A percentile compares a stretch with the other conserved stretches of the same genome.
phyloP scores from a whole-genome alignment of 1,140 invertebrate species.

The Idris sp. region DNA sequence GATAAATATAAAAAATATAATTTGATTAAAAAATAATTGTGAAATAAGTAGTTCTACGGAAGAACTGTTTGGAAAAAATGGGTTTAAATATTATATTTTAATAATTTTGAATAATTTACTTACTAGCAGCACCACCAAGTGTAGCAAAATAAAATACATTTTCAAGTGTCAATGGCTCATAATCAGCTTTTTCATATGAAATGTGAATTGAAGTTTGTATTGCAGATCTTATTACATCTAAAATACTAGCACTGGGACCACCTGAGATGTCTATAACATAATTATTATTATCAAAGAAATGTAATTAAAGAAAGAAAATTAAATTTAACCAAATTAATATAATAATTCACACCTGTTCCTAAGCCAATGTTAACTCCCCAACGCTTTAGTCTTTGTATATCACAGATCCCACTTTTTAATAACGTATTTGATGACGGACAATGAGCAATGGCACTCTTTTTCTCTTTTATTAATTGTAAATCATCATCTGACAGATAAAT shows the following conservation, averaged over 20 bases:
- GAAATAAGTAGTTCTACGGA: no score
- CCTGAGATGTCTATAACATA: constrained; percentile 87
- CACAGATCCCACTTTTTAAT: constrained; percentile 90
- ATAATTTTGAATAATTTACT: constrained; percentile 18
- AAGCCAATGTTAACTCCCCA: constrained; percentile 87
- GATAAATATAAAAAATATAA: no score
- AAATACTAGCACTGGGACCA: constrained; percentile 86
- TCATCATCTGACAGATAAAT: constrained; percentile 87
- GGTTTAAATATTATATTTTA: no score
- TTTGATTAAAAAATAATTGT: not conserved
- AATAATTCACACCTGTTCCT: constrained; percentile 84
- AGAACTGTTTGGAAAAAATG: no score
- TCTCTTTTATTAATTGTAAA: constrained; percentile 81
- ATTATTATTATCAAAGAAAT: no score
- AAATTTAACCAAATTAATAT: no score
- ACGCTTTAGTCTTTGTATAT: constrained; percentile 83
- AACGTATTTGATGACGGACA: constrained; percentile 92
- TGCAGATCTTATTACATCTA: constrained; percentile 85
- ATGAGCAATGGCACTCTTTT: constrained; percentile 85
- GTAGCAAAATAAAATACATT: constrained; percentile 92
- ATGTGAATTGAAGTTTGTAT: constrained; percentile 86
- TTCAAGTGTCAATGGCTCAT: constrained; percentile 83
- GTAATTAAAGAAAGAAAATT: no score
- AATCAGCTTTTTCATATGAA: constrained; percentile 75
- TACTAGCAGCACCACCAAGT: constrained; percentile 85